Base-by-base conservation (phyloP, 2,888 invertebrate genomes). In the Sabatieria punctata region DNA sequence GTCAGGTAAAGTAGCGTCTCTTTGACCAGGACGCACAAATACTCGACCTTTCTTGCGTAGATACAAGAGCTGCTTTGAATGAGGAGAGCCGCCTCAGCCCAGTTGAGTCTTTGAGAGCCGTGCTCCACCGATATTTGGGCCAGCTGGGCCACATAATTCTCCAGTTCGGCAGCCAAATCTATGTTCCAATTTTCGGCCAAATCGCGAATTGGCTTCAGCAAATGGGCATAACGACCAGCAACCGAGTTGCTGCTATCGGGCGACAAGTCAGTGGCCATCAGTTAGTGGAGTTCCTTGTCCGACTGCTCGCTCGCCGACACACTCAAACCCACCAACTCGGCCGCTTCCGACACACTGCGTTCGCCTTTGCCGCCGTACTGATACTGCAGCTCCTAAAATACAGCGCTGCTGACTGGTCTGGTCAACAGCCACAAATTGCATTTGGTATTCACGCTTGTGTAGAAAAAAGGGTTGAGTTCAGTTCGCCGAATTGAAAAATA, bases 71-170 rank as follows among this genome's bases (percentile, higher is more conserved):
- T 78, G 61, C 78, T 78, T 68, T 83, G 80, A 53, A 84, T 65
- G 50, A 84, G 68, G 54, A 82, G 65, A n/a, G 80, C 82, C 48
- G 80, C 77, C 68, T 82, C 79, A 1, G 78, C 74, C 70, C 80
- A 83, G 67, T 81, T 80, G 59, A 76, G 75, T 37, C 69, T 66
- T n/a, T n/a, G n/a, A n/a, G n/a, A n/a, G n/a, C n/a, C n/a, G n/a
- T n/a, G n/a, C 15, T 33, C n/a, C 13, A 22, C 39, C 6, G n/a
- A 15, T 18, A 50, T 48, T 8, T 43, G 21, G 11, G 35, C 27
- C 41, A 65, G 64, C 59, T 65, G 62, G 24, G 61, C 60, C 15
- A 68, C 50, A 47, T 68, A 69, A 11, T 65, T 63, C 43, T 66
- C 65, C 13, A 69, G 55, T 26, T 60, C 55, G n/a, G 56, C 53